Evolutionary conservation across 2,888 invertebrate species (phyloP).

Genomic region (Sarcophaga subvicina): DNA sequence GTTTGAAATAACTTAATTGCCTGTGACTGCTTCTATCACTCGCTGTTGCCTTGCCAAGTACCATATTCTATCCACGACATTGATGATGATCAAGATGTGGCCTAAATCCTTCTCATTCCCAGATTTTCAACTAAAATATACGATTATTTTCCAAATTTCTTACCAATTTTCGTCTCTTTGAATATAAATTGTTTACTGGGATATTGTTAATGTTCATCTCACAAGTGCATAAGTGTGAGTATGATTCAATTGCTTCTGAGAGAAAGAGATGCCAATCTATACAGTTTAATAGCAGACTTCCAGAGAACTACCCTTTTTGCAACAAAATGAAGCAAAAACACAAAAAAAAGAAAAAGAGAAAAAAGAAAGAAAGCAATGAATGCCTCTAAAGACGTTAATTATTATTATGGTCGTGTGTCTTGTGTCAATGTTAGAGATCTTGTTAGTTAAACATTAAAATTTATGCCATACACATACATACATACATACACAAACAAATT

Average conservation of each 20-base stretch:
- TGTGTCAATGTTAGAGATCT: constrained; percentile 69
- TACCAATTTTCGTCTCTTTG: no score
- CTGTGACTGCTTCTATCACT: no score
- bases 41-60: no score
- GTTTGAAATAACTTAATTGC: no score
- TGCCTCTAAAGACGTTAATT: constrained; percentile 77
- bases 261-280: neutral
- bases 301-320: constrained; percentile 47
- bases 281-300: constrained; percentile 24
- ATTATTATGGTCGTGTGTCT: constrained; percentile 79
- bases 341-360: constrained; percentile 4
- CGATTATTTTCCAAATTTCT: no score
- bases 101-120: no score
- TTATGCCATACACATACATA: constrained; percentile 28
- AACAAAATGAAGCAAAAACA: constrained; percentile 1
- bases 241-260: neutral
- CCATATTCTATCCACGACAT: no score
- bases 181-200: neutral
- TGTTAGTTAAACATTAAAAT: constrained; percentile 64
- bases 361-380: constrained; percentile 45
- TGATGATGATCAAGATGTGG: no score
- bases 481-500: constrained; percentile 33
- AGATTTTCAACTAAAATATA: no score
- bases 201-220: neutral
- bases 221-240: neutral